phyloP scores from a whole-genome alignment of 2,888 invertebrate species.

The Synanthedon tipuliformis region DNA sequence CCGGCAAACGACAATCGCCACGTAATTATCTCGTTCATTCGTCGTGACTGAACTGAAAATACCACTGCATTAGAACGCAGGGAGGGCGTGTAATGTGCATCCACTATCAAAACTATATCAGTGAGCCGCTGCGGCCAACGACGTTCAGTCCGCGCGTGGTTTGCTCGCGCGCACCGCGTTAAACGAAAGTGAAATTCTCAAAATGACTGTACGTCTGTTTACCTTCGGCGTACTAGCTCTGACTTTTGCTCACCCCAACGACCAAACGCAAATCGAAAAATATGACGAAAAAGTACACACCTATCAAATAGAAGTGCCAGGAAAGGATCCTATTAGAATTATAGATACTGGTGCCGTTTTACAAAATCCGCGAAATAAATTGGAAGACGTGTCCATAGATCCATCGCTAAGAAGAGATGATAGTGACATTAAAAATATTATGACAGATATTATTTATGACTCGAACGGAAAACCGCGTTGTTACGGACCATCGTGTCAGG shows the following conservation, averaged over 20 bases:
- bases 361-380: constrained; percentile 19
- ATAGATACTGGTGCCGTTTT: constrained; percentile 55
- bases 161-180: constrained; percentile 44
- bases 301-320: constrained; percentile 68
- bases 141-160: constrained; percentile 56
- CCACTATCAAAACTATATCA: constrained; percentile 66
- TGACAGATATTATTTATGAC: constrained; percentile 55
- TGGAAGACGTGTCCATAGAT: constrained; percentile 26
- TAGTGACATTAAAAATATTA: constrained; percentile 46
- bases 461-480: constrained; percentile 45
- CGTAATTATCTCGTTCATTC: constrained; percentile 63
- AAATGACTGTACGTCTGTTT: constrained; percentile 53
- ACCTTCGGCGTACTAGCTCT: constrained; percentile 36
- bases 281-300: constrained; percentile 49
- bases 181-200: constrained; percentile 59
- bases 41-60: constrained; percentile 62
- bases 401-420: constrained; percentile 28
- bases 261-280: constrained; percentile 41
- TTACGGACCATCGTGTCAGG: constrained; percentile 59
- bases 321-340: constrained; percentile 69
- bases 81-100: constrained; percentile 56
- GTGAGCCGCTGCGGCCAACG: constrained; percentile 31
- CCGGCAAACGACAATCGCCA: constrained; percentile 54
- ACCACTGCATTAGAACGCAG: constrained; percentile 60
- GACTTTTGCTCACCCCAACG: constrained; percentile 32